These are phyloP conservation scores for Drosophila setosimentum DNA, from an alignment of 2,888 invertebrate species.

Conservation along the genomic window DNA sequence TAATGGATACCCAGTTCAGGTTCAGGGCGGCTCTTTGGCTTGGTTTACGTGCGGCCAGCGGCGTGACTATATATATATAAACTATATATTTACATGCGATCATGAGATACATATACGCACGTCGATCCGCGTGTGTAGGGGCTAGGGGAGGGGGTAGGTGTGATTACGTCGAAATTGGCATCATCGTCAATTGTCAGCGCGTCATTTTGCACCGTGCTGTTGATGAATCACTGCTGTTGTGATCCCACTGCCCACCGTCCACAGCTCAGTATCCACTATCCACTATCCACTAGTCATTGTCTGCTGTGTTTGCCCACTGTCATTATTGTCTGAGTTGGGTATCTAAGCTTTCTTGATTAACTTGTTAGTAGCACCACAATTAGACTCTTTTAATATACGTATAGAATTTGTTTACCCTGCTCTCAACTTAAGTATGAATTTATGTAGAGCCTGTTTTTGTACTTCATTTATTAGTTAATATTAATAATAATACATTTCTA, in stretches of 20 bases:
- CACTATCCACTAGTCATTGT: neutral
- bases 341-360: neutral
- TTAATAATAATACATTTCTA: neutral
- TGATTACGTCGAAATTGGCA: conserved; percentile 28
- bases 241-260: conserved; percentile 24
- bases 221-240: neutral
- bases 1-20: conserved; percentile 32
- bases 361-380: neutral
- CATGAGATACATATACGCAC: conserved; percentile 16
- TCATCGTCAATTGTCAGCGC: conserved; percentile 21
- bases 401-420: neutral
- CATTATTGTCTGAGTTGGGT: neutral
- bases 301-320: conserved; percentile 17
- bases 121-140: neutral
- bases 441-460: neutral
- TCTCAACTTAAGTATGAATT: neutral
- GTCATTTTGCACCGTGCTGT: conserved; percentile 16
- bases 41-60: conserved; percentile 53
- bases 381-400: neutral
- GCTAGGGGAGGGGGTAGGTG: neutral
- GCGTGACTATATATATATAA: neutral
- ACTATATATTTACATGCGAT: neutral
- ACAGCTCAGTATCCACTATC: conserved; percentile 24
- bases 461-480: neutral
- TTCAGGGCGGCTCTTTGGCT: conserved; percentile 31